Percentiles rank a stretch among this genome's conserved stretches.
phyloP scores from a whole-genome alignment of 2,797 vertebrate species.

The Labeo calbasu region DNA sequence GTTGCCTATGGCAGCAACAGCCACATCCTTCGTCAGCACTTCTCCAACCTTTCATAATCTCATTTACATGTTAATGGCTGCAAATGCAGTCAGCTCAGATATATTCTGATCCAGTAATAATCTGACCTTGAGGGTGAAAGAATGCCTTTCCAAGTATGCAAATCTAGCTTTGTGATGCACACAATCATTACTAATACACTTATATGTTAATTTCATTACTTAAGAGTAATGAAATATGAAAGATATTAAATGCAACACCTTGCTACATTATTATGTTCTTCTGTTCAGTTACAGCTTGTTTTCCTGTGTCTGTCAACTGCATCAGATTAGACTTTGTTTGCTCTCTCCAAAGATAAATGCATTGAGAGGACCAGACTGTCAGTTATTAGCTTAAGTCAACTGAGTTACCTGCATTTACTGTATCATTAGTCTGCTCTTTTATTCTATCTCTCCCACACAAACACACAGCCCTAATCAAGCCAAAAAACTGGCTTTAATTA shows the following conservation, averaged over 20 bases:
- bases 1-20: not conserved
- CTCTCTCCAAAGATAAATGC: conserved; percentile 9
- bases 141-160: conserved; percentile 26
- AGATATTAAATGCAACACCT: not conserved
- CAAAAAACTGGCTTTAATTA: conserved; percentile 45
- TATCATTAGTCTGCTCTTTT: not conserved
- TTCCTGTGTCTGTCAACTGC: not conserved
- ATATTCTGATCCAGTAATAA: conserved; percentile 31
- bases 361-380: conserved; percentile 4
- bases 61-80: conserved; percentile 56
- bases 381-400: conserved; percentile 12
- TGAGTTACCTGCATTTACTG: conserved; percentile 1
- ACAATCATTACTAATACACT: conserved; percentile 9
- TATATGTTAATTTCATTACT: not conserved
- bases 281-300: not conserved
- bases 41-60: conserved; percentile 36
- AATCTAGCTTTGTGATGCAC: conserved; percentile 10
- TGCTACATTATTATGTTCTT: not conserved
- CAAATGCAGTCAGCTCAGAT: conserved; percentile 40
- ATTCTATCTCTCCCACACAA: not conserved
- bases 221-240: not conserved
- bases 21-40: conserved; percentile 39
- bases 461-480: not conserved
- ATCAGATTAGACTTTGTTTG: not conserved
- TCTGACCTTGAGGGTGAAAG: conserved; percentile 19